phyloP scores from a whole-genome alignment of 2,888 invertebrate genomes.

The Polylopha cassiicola region DNA sequence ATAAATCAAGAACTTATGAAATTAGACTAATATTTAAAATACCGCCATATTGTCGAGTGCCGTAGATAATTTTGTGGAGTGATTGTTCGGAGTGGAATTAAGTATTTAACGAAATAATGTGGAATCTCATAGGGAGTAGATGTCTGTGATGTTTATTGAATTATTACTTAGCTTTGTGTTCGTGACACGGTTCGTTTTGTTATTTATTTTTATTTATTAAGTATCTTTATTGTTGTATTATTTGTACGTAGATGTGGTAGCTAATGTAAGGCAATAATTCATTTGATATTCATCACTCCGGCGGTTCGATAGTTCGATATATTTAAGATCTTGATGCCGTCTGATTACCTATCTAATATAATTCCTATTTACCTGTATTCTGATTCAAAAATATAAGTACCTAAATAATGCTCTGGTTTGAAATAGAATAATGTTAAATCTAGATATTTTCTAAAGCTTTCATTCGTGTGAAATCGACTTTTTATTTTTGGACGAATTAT shows the following conservation, averaged over 20 bases:
- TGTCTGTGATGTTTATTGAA: slow-evolving; percentile 68
- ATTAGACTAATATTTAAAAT: too few species aligned
- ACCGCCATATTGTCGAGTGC: slow-evolving; percentile 45
- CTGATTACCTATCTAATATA: slow-evolving; percentile 25
- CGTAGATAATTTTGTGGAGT: slow-evolving; percentile 51
- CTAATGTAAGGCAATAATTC: slow-evolving; percentile 27
- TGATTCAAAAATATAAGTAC: slow-evolving; percentile 17
- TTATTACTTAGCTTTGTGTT: slow-evolving; percentile 51
- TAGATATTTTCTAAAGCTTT: slow-evolving; percentile 9
- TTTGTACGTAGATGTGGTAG: slow-evolving; percentile 25
- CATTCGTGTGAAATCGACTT: slow-evolving; percentile 3
- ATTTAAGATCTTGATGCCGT: slow-evolving; percentile 33
- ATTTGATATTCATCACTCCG: slow-evolving; percentile 19
- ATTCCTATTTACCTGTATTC: slow-evolving; percentile 16
- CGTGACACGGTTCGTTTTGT: slow-evolving; percentile 34
- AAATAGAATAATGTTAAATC: slow-evolving; percentile 11
- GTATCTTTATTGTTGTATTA: slow-evolving; percentile 34
- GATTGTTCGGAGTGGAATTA: slow-evolving; percentile 41
- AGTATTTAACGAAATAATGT: slow-evolving; percentile 34
- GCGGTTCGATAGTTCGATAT: slow-evolving; percentile 14
- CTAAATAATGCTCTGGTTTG: slow-evolving; percentile 11
- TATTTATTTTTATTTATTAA: slow-evolving; percentile 28
- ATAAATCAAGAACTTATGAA: too few species aligned
- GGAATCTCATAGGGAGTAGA: slow-evolving; percentile 63
- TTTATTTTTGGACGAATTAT: slow-evolving; percentile 15